These are phyloP conservation scores for Bombus superbus DNA, from an alignment of 1,140 invertebrate genomes.

Conservation along the genomic window DNA sequence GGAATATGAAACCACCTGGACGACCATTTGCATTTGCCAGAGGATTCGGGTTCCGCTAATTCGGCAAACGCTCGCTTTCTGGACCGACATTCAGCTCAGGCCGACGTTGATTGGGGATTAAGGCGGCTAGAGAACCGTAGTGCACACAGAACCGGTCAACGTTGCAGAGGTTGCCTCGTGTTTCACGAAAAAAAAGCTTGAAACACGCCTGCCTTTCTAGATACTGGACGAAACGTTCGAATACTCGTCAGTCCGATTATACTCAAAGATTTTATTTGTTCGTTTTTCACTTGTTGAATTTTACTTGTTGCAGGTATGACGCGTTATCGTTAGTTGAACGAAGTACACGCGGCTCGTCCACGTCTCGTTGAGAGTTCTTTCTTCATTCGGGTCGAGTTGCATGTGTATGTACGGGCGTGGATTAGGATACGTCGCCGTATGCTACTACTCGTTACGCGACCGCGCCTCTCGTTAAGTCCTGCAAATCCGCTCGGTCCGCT, in stretches of 20 bases:
- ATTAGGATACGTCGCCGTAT: neutral
- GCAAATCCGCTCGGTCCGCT: neutral
- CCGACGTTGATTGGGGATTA: slow-evolving; percentile 38
- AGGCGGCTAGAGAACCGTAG: neutral
- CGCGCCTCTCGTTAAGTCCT: slow-evolving; percentile 8
- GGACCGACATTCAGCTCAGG: neutral
- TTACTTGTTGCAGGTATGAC: neutral
- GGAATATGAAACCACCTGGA: slow-evolving; percentile 62
- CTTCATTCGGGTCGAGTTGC: neutral
- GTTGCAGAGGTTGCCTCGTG: neutral
- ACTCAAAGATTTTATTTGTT: neutral
- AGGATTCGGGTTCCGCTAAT: slow-evolving; percentile 54
- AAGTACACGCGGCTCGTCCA: neutral
- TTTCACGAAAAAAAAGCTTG: neutral
- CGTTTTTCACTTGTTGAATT: neutral
- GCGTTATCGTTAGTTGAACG: neutral
- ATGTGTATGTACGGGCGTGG: neutral
- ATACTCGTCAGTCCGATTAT: neutral
- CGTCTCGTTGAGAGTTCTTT: neutral
- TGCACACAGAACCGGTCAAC: neutral
- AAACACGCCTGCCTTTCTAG: neutral
- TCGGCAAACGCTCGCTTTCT: slow-evolving; percentile 31
- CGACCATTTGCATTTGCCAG: slow-evolving; percentile 38
- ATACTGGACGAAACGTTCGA: neutral
- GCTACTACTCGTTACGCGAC: slow-evolving; percentile 19